Conservation (phyloP, 2,113 vertebrate species). For the Indicator maculatus region DNA sequence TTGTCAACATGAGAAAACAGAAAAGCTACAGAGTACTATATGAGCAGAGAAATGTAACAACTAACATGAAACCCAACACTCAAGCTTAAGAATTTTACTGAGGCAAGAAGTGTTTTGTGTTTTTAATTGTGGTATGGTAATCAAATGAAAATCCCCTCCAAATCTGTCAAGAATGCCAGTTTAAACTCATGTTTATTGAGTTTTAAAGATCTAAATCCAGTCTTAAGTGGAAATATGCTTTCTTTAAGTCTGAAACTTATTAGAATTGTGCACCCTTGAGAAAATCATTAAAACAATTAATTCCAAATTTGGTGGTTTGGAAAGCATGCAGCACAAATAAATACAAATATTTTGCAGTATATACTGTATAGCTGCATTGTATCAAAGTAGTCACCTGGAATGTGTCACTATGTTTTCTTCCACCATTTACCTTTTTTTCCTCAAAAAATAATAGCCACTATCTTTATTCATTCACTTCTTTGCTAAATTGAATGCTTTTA, state of each 20-base stretch:
- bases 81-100: neutral
- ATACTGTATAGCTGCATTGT: neutral
- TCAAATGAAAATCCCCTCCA: neutral
- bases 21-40: conserved; percentile 4
- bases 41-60: neutral
- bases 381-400: neutral
- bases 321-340: neutral
- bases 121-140: neutral
- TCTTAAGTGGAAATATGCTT: neutral
- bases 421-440: neutral
- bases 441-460: neutral
- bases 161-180: neutral
- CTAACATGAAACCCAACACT: neutral
- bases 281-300: neutral
- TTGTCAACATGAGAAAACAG: neutral
- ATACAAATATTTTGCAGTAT: neutral
- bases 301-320: neutral
- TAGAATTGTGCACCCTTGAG: neutral
- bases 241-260: neutral
- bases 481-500: neutral
- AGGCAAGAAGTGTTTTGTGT: neutral
- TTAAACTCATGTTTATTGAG: neutral
- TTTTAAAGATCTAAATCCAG: neutral
- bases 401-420: neutral
- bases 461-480: neutral